Base-by-base conservation (phyloP, 2,888 invertebrate species). In the Ptilodon capucinus region DNA sequence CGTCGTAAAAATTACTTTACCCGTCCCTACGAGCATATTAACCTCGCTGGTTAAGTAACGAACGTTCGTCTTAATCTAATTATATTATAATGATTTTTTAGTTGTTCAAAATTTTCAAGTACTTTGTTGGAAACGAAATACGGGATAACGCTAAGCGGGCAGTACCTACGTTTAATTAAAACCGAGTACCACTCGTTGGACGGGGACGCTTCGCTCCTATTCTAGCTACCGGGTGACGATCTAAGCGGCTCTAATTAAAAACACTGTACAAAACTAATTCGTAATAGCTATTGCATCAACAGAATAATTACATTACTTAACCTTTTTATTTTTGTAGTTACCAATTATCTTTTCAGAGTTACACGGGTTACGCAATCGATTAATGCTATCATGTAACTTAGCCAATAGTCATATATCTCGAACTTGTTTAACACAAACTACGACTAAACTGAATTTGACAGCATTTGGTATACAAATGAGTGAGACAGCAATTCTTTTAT, bases 81-180 rank as follows among this genome's bases (percentile, higher is more conserved):
- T 66, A 58, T 54, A 60, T 62, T 62, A 60, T 60, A 57, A 61
- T 61, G 60, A 53, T 60, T 55, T 62, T 59, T 62, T 62, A 55
- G 60, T 59, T 63, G 57, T 59, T 48, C 44, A 44, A 59, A 68
- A 64, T 63, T 68, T 64, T 65, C 57, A 42, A 51, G 49, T 51
- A 63, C 60, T 58, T 62, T 60, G 62, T 56, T 52, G 51, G 56
- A 52, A 57, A 51, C 70, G 66, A 68, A 64, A 66, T 58, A 56
- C 60, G 57, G 51, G 62, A 55, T 60, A 67, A 65, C 55, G 54
- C 55, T 46, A 63, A 42, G 57, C 60, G 62, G 66, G 60, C 68
- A 57, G 71, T 71, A 68, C n/a, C n/a, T n/a, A n/a, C 73, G 70
- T 84, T 85, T 86, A 86, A 87, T 87, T 86, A 86, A 87, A 87